Evolutionary conservation across 2,113 vertebrate genomes (phyloP).

Genomic region (Pelecanoides urinatrix): DNA sequence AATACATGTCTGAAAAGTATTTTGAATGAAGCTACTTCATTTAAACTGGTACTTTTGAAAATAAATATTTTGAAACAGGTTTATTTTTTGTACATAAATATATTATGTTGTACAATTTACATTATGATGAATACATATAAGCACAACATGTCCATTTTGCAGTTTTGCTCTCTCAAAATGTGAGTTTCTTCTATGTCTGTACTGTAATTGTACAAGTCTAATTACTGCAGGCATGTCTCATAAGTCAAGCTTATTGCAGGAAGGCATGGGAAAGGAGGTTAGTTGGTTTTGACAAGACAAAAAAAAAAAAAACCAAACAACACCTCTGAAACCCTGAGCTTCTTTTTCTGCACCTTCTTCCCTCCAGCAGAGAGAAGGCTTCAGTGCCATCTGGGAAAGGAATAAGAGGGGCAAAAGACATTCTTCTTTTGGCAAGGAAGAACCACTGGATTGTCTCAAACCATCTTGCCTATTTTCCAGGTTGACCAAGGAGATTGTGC

Average conservation of each 20-base stretch:
- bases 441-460: background rate
- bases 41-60: background rate
- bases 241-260: background rate
- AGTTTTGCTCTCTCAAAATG: background rate
- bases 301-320: accelerated
- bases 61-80: background rate
- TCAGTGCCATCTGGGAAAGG: background rate
- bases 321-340: background rate
- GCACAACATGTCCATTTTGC: background rate
- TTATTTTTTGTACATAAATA: background rate
- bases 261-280: accelerated
- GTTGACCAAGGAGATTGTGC: background rate
- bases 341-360: background rate
- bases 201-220: background rate
- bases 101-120: background rate
- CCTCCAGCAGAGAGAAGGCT: background rate
- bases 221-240: background rate
- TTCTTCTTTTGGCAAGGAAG: background rate
- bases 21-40: background rate
- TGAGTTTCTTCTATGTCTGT: background rate
- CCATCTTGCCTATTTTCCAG: background rate
- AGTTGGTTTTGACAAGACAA: background rate
- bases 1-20: background rate
- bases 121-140: background rate
- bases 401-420: background rate